Evolutionary conservation across 2,113 vertebrate genomes (phyloP).

Genomic region (Pontoporia blainvillei): DNA sequence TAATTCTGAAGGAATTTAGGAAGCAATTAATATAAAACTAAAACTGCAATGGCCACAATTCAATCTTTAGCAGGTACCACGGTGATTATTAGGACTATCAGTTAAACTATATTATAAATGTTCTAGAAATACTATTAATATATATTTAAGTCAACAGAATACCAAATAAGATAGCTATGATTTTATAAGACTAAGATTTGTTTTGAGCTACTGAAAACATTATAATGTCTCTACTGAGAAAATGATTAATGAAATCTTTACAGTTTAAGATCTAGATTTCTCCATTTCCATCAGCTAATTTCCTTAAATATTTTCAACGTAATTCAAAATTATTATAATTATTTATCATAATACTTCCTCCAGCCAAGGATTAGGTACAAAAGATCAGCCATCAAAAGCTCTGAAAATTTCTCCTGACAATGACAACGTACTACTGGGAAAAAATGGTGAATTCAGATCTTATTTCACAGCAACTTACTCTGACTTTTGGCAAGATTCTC

Average conservation of each 20-base stretch:
- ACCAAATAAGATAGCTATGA: conserved; percentile 18
- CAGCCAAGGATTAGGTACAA: neutral
- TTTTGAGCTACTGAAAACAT: conserved; percentile 6
- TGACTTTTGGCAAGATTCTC: conserved; percentile 94
- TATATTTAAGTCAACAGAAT: conserved; percentile 23
- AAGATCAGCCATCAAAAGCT: conserved; percentile 27
- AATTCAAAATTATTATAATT: neutral
- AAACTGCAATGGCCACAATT: neutral
- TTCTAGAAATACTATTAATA: neutral
- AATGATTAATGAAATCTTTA: conserved; percentile 7
- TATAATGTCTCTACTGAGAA: conserved; percentile 41
- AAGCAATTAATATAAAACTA: conserved; percentile 12
- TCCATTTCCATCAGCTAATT: conserved; percentile 7
- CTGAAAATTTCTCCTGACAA: neutral
- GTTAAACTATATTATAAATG: neutral
- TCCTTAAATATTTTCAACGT: conserved; percentile 23
- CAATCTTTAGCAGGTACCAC: neutral
- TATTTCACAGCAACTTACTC: conserved; percentile 83
- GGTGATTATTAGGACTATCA: neutral
- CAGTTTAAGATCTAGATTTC: neutral
- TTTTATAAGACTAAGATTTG: neutral
- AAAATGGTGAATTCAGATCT: conserved; percentile 47
- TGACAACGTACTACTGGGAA: neutral
- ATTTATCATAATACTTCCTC: neutral
- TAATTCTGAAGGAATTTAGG: conserved; percentile 11